Conservation (phyloP, 2,113 vertebrate genomes). For the Sarotherodon lohbergeri region DNA sequence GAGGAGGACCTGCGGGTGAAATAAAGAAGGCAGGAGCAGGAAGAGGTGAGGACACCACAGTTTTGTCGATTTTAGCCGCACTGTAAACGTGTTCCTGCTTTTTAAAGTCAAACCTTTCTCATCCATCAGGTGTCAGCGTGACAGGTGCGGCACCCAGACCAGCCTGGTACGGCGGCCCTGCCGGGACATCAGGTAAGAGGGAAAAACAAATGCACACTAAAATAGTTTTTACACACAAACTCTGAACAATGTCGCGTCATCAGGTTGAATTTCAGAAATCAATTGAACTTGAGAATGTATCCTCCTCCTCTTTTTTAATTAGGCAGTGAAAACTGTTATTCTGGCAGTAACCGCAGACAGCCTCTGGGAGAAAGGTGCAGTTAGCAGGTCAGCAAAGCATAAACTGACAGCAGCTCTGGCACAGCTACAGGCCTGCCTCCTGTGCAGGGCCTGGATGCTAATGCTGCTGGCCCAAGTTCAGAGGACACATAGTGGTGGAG, state of each 20-base stretch:
- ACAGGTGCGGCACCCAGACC: conserved; percentile 41
- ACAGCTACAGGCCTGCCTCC: background rate
- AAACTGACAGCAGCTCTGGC: background rate
- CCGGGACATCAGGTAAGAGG: conserved; percentile 43
- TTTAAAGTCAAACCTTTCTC: background rate
- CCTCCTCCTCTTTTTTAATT: background rate
- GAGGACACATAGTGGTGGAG: background rate
- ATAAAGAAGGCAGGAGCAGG: conserved; percentile 30
- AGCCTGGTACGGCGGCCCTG: conserved; percentile 47
- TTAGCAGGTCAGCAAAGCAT: background rate
- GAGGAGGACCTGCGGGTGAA: background rate
- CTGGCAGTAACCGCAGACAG: background rate
- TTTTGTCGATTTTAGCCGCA: background rate
- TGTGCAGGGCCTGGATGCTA: background rate
- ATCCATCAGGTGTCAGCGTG: conserved; percentile 38
- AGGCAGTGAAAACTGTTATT: background rate
- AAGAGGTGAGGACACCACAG: conserved; percentile 20
- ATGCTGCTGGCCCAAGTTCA: background rate
- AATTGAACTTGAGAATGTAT: background rate
- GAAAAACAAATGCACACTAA: background rate
- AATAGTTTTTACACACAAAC: background rate
- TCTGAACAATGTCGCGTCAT: background rate
- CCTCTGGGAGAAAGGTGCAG: background rate
- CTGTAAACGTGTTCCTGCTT: background rate
- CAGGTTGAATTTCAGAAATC: background rate